Evolutionary conservation across 2,113 vertebrate species (phyloP).

Genomic region (Globicephala melas): DNA sequence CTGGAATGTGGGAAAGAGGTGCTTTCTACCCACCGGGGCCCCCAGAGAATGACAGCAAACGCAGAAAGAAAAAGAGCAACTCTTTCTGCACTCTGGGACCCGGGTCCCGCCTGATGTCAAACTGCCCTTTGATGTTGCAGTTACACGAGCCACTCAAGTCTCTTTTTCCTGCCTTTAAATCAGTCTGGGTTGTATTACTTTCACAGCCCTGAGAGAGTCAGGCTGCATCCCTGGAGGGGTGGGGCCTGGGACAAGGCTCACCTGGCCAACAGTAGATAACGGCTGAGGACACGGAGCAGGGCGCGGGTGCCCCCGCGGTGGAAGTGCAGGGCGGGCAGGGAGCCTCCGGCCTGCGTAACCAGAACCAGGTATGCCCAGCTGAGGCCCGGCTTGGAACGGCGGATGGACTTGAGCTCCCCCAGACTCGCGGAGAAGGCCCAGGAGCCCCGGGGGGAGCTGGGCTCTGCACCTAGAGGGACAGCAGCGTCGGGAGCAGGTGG

Average conservation of each 20-base stretch:
- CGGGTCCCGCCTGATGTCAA: neutral
- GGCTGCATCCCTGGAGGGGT: neutral
- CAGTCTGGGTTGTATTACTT: no score
- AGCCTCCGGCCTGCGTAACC: constrained; percentile 89
- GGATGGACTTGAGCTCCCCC: constrained; percentile 91
- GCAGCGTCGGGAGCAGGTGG: accelerated
- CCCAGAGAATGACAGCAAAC: neutral
- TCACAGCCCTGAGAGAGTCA: neutral
- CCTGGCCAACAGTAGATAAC: constrained; percentile 88
- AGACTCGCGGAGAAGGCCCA: constrained; percentile 93
- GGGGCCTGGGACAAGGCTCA: constrained; percentile 38
- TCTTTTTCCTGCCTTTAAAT: neutral
- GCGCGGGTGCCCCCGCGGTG: constrained; percentile 91
- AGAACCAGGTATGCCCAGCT: constrained; percentile 92
- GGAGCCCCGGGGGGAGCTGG: constrained; percentile 75
- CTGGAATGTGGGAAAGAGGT: no score
- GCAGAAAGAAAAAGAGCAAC: no score
- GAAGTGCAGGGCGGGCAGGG: constrained; percentile 92
- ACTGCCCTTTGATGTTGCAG: accelerated
- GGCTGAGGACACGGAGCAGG: constrained; percentile 87
- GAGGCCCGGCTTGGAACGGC: constrained; percentile 90
- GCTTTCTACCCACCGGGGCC: accelerated
- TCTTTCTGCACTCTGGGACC: neutral
- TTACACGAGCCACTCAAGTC: accelerated
- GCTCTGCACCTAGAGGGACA: constrained; percentile 31